Conservation (phyloP, 2,888 invertebrate genomes). For the Diploptera punctata region DNA sequence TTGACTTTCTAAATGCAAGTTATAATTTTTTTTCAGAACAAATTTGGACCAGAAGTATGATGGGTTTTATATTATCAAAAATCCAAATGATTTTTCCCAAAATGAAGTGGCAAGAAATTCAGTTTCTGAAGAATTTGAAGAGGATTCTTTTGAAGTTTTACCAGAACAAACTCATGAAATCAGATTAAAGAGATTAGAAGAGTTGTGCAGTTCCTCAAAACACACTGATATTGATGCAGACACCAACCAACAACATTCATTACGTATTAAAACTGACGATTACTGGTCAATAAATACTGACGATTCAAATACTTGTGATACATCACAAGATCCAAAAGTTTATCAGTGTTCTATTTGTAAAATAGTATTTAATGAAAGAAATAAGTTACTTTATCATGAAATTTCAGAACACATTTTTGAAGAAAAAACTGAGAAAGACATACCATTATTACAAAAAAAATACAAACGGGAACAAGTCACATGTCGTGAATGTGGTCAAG, state of each 20-base stretch:
- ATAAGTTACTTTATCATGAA: constrained; percentile 36
- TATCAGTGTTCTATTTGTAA: constrained; percentile 33
- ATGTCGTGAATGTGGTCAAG: constrained; percentile 32
- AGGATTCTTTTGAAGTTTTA: background rate
- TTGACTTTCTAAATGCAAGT: no score
- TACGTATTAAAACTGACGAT: background rate
- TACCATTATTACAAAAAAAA: background rate
- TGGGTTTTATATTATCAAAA: background rate
- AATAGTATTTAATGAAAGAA: constrained; percentile 15
- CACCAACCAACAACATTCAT: background rate
- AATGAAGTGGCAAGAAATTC: no score
- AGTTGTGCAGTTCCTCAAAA: background rate
- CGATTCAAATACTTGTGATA: background rate
- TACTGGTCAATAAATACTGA: background rate
- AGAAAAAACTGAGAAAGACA: background rate
- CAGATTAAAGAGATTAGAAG: background rate
- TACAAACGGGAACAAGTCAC: constrained; percentile 16
- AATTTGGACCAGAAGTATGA: background rate
- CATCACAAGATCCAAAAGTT: background rate
- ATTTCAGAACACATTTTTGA: constrained; percentile 30
- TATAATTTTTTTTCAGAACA: background rate
- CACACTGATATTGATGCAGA: background rate
- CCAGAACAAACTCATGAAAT: background rate
- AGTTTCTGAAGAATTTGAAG: background rate
- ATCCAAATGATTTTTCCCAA: background rate